Evolutionary conservation across 2,888 invertebrate species (phyloP).

Genomic region (Pammene fasciana): DNA sequence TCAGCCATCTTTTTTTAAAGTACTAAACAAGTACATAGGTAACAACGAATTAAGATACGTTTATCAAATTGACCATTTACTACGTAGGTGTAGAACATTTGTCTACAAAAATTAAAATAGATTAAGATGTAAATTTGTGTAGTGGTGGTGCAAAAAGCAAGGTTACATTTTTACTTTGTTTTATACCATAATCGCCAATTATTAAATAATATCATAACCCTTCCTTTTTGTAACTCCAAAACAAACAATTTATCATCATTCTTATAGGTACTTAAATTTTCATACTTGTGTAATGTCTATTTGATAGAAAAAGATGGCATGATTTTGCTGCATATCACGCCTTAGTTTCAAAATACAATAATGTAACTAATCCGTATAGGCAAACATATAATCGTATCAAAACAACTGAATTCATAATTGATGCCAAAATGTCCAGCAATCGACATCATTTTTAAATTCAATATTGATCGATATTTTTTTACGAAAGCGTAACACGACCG

Average conservation of each 20-base stretch:
- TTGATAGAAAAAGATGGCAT: slow-evolving; percentile 20
- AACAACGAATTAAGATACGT: slow-evolving; percentile 27
- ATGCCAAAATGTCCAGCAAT: slow-evolving; percentile 2
- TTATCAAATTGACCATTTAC: slow-evolving; percentile 30
- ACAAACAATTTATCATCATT: too few species aligned
- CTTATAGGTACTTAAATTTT: neutral
- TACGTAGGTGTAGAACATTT: slow-evolving; percentile 19
- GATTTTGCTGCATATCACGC: slow-evolving; percentile 17
- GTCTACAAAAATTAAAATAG: slow-evolving; percentile 12
- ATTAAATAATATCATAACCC: slow-evolving; percentile 2
- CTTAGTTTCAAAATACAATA: slow-evolving; percentile 19
- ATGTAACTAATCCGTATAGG: neutral
- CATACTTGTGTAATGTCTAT: neutral
- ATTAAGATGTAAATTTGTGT: neutral
- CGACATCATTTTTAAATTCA: neutral
- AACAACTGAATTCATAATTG: slow-evolving; percentile 19
- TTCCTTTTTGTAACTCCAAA: neutral
- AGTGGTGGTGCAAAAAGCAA: neutral
- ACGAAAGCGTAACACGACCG: neutral
- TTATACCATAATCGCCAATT: neutral
- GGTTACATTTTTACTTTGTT: neutral
- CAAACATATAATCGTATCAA: neutral
- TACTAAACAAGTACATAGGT: neutral
- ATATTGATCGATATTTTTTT: neutral
- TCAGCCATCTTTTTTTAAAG: slow-evolving; percentile 12